These are phyloP conservation scores for Arrhopalites spinosus DNA, from an alignment of 2,888 invertebrate genomes.

Conservation along the genomic window DNA sequence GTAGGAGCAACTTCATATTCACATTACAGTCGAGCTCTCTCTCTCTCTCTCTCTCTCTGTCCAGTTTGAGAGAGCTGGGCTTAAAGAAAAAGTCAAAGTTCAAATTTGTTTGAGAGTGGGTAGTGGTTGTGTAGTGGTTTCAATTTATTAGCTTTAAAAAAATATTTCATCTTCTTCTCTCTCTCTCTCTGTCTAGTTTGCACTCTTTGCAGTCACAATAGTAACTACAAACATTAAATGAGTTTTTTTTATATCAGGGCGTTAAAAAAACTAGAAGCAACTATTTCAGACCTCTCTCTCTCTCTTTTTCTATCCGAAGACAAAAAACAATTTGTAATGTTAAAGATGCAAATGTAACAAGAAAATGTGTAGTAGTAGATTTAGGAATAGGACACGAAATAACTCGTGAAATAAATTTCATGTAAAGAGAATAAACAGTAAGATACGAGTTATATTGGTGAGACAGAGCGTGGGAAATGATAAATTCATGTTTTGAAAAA, in stretches of 20 bases:
- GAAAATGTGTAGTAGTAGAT: background rate
- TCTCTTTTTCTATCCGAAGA: too few relatives aligned
- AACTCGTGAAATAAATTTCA: background rate
- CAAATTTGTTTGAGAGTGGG: background rate
- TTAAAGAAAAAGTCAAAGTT: too few relatives aligned
- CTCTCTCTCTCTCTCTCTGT: too few relatives aligned
- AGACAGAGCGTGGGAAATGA: constrained; percentile 51
- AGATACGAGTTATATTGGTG: background rate
- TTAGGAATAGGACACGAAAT: too few relatives aligned
- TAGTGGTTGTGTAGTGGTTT: constrained; percentile 12
- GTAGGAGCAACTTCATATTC: too few relatives aligned
- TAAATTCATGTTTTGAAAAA: constrained; percentile 37
- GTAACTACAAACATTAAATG: background rate
- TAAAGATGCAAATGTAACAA: constrained; percentile 4
- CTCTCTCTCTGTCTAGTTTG: background rate
- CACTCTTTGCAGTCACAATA: background rate
- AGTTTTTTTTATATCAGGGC: background rate
- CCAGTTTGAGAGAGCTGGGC: too few relatives aligned
- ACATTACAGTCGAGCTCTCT: too few relatives aligned
- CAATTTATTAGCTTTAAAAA: constrained; percentile 21
- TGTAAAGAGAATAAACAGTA: background rate
- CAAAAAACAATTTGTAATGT: background rate
- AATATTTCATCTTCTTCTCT: constrained; percentile 10
- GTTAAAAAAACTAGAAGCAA: too few relatives aligned
- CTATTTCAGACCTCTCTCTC: too few relatives aligned